Base-by-base conservation (phyloP, 2,797 vertebrate species). In the Syndactyla subalaris region DNA sequence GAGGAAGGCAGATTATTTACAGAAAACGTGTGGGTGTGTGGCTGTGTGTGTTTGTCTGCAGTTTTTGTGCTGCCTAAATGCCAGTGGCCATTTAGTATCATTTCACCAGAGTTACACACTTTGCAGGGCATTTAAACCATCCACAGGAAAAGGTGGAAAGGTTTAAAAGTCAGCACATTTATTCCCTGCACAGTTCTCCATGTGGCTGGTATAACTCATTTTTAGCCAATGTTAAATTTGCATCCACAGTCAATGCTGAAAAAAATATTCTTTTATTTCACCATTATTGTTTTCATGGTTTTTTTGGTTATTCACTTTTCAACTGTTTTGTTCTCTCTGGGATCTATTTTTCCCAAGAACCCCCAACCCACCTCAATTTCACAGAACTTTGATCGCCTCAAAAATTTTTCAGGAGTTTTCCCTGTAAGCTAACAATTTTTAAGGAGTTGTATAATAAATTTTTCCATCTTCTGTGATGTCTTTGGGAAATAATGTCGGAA, bases 1-100 rank as follows among this genome's bases (percentile, higher is more conserved):
- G 48, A 68, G 73, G 59, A 82, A 17, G 88, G 78, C 80, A 93
- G 90, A 78, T 88, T 89, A 93, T 93, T 93, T 94, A 81, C 83
- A 88, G 92, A 88, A 92, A 72, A 72, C 7, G 61, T 58, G 84
- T 93, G 62, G 58, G 66, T 34, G 88, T 78, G 41, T 88, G 83
- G 61, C 86, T 58, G 41, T 79, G 36, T 85, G 61, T 75, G 71
- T 87, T 84, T 70, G 54, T 84, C 52, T 81, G 80, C 27, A 45
- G 49, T 16, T 86, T 86, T 78, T 93, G 86, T 73, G 70, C 84
- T 75, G 58, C 43, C 3, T 57, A 84, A 92, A 80, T 85, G 70
- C 72, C 94, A 81, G 85, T 39, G 76, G 72, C 66, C 66, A 14
- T 85, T 79, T 59, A 55, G 49, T 59, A 62, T 30, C 13, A 16